These are phyloP conservation scores for Apistogramma diplotaenia DNA, from an alignment of 2,113 vertebrate genomes.

Conservation along the genomic window DNA sequence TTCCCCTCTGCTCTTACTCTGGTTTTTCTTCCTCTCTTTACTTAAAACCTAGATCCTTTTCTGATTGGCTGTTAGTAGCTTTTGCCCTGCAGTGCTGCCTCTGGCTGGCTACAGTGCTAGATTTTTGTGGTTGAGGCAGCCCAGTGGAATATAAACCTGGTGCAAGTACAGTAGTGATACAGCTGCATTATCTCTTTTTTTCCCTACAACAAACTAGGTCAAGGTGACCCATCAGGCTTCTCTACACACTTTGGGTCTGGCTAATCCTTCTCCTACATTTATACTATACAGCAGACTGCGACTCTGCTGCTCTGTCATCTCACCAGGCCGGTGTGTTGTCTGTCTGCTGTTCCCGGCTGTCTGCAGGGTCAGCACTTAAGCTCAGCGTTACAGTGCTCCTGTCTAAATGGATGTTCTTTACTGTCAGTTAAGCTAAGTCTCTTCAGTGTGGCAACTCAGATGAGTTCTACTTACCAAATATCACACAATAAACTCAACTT, in stretches of 20 bases:
- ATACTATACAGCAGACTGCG: background rate
- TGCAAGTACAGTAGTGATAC: slow-evolving; percentile 32
- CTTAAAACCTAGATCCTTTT: slow-evolving; percentile 23
- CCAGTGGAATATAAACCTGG: slow-evolving; percentile 42
- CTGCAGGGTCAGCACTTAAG: slow-evolving; percentile 31
- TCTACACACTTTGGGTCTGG: background rate
- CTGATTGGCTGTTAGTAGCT: slow-evolving; percentile 51
- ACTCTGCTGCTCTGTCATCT: slow-evolving; percentile 5
- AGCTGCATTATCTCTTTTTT: slow-evolving; percentile 42
- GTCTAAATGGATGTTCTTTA: slow-evolving; percentile 44
- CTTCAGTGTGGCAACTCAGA: slow-evolving; percentile 18
- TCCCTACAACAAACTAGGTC: slow-evolving; percentile 61
- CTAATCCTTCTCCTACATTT: slow-evolving; percentile 1
- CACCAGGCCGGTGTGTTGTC: background rate
- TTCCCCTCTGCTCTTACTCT: background rate
- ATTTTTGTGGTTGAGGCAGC: slow-evolving; percentile 26
- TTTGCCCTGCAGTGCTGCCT: slow-evolving; percentile 26
- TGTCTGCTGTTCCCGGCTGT: slow-evolving; percentile 7
- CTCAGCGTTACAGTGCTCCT: slow-evolving; percentile 15
- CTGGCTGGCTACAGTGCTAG: slow-evolving; percentile 24
- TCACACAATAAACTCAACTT: slow-evolving; percentile 25
- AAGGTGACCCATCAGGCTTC: slow-evolving; percentile 62
- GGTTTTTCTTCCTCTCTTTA: background rate
- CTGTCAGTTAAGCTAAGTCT: slow-evolving; percentile 31
- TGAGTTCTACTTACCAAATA: background rate